Base-by-base conservation (phyloP, 2,113 vertebrate genomes). In the Mesocricetus auratus region DNA sequence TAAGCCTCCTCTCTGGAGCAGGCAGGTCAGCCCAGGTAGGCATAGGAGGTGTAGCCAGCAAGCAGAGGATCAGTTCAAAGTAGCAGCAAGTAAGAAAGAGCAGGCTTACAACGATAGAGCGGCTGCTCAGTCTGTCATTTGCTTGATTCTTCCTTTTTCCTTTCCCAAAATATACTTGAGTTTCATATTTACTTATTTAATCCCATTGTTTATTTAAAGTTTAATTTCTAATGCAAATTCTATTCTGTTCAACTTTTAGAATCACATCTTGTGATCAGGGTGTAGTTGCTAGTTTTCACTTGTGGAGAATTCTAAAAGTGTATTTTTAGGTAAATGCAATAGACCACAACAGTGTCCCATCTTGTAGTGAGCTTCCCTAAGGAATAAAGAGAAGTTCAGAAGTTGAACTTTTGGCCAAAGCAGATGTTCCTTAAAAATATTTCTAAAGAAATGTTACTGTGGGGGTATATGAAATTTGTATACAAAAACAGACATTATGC, bases 81-180 rank as follows among this genome's bases (percentile, higher is more conserved):
- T 17, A 89, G 75, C 3, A 50, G 4, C 75, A 31, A 2, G 0
- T 29, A 73, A 73, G 19, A 31, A 87, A 89, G 64, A 0, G 13
- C 45, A 26, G 26, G 26, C 29, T 86, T 82, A n/a, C 7, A 58
- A 42, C 8, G 56, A 58, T 0, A 94, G 31, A 5, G 64, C n/a
- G 26, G 36, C 22, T 53, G 47, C 56, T 90, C 66, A 92, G 39
- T 45, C 29, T 90, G 53, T 42, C 75, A 74, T 88, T 47, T 45
- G 36, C 36, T 64, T 88, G 42, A 22, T 39, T 93, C 26, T 29
- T n/a, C 74, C 36, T 75, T 75, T 81, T n/a, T 19, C 7, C 31
- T 78, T 71, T 77, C 94, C 6, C 19, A 74, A 97, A 92, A 73
- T 58, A 91, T 93, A 56, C 71, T 50, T 90, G 69, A 33, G 10